Conservation (phyloP, 64 coral and sea anemone species). For the Pocillopora damicornis region DNA sequence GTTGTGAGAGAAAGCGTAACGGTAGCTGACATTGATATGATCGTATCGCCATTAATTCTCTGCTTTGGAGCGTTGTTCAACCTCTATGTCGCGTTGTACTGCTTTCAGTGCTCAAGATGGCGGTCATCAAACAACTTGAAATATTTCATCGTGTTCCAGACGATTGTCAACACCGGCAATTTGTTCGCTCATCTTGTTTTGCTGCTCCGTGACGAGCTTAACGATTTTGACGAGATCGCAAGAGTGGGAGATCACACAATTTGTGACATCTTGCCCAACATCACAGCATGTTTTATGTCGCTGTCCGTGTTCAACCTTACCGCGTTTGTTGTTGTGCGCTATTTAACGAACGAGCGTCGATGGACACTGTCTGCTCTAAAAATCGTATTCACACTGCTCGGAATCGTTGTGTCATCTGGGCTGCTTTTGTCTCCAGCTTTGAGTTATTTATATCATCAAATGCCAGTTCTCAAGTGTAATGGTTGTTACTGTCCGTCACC, state of each 20-base stretch:
- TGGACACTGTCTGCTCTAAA: slow-evolving; percentile 15
- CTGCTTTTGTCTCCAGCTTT: not conserved
- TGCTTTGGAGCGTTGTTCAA: slow-evolving; percentile 12
- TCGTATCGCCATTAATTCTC: slow-evolving; percentile 1
- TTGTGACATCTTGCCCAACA: slow-evolving; percentile 20
- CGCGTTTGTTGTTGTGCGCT: slow-evolving; percentile 16
- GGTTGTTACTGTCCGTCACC: slow-evolving; percentile 29
- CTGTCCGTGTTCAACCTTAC: slow-evolving; percentile 34
- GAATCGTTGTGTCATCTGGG: slow-evolving; percentile 4
- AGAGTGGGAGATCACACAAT: slow-evolving; percentile 5
- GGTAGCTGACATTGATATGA: not conserved
- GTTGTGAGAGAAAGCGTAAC: not conserved
- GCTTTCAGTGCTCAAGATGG: slow-evolving; percentile 34
- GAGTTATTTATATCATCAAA: slow-evolving; percentile 17
- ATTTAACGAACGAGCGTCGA: slow-evolving; percentile 18
- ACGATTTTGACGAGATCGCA: not conserved
- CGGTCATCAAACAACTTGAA: slow-evolving; percentile 4
- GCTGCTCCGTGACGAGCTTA: slow-evolving; percentile 16
- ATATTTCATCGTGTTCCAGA: slow-evolving; percentile 28
- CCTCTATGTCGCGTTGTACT: slow-evolving; percentile 14
- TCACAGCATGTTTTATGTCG: slow-evolving; percentile 25
- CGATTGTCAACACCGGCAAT: slow-evolving; percentile 14
- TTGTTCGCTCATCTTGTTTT: slow-evolving; percentile 16
- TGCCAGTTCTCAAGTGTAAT: slow-evolving; percentile 15
- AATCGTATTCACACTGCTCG: not conserved